Evolutionary conservation across 2,888 invertebrate genomes (phyloP), one percentile per base, ranked within the genome.

Genomic region (Liodrosophila aerea): DNA sequence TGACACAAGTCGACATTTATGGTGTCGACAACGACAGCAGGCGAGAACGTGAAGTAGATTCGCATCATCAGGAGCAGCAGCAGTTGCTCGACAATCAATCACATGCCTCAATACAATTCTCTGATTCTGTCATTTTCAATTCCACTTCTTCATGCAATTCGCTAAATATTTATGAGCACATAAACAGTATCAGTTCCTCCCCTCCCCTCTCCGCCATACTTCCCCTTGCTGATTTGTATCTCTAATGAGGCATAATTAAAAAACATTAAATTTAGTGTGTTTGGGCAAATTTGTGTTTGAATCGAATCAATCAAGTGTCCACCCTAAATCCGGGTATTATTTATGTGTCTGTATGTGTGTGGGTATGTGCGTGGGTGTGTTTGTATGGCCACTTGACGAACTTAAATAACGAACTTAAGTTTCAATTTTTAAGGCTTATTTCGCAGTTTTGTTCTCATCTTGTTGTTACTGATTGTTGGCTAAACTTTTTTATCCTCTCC

Each of bases 191-290:
- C 27, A 15, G 13, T 9, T 12, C 34, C 8, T 7, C 9, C 34
- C 33, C 9, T 1, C 7, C 3, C 29, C 3, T 5, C 7, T 11
- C 13, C 18, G 9, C 37, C 33, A 5, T 11, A 8, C 4, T 40
- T 27, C 22, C 27, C 15, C n/a, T n/a, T 44, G 12, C 39, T 41
- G 13, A 53, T 57, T 75, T 75, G 64, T 73, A 64, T 66, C 53
- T 54, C 71, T 71, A 81, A 80, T 81, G 82, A 81, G 78, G 66
- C 78, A 60, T 69, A 78, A 82, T 80, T 82, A 78, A 68, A 73
- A 80, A 75, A 75, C 77, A 77, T 77, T 64, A 64, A 64, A 76
- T 77, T 73, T 45, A 11, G 22, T 22, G 22, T 22, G 22, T 22
- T 22, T 37, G 34, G 36, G 13, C 51, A 52, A 52, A 56, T 62